These are phyloP conservation scores for Melopsittacus undulatus DNA, from an alignment of 2,797 vertebrate species.

Conservation along the genomic window DNA sequence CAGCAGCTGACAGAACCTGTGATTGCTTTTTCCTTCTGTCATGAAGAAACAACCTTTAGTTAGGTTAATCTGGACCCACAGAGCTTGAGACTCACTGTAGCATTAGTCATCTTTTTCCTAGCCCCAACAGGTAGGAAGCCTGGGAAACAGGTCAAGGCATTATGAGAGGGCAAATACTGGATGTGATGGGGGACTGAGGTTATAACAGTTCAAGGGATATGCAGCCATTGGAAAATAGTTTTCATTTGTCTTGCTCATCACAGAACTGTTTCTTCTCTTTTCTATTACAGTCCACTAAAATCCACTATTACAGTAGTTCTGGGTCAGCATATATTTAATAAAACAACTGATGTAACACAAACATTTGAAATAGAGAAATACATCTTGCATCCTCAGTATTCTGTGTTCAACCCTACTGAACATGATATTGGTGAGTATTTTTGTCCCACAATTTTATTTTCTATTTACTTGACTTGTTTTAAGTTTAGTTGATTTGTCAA, in stretches of 20 bases:
- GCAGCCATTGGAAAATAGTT: not conserved
- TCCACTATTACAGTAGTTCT: slow-evolving; percentile 87
- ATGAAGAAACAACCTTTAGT: not conserved
- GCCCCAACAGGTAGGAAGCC: not conserved
- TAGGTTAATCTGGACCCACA: not conserved
- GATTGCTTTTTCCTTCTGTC: not conserved
- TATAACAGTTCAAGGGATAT: not conserved
- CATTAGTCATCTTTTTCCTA: not conserved
- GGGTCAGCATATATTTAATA: slow-evolving; percentile 90
- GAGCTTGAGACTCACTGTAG: not conserved
- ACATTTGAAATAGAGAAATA: slow-evolving; percentile 88
- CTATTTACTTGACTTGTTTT: not conserved
- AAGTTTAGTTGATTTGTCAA: not conserved
- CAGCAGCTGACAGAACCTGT: not conserved
- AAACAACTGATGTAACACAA: slow-evolving; percentile 81
- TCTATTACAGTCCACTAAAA: slow-evolving; percentile 78
- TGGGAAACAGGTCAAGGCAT: not conserved
- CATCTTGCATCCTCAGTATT: slow-evolving; percentile 84
- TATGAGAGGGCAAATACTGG: not conserved
- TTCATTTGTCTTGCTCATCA: not conserved
- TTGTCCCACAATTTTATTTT: not conserved
- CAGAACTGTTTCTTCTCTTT: not conserved
- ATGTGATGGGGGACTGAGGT: not conserved
- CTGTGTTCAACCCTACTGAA: slow-evolving; percentile 84
- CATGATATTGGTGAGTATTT: slow-evolving; percentile 92